Conservation (phyloP, 2,888 invertebrate species). For the Pasiphila rectangulata region DNA sequence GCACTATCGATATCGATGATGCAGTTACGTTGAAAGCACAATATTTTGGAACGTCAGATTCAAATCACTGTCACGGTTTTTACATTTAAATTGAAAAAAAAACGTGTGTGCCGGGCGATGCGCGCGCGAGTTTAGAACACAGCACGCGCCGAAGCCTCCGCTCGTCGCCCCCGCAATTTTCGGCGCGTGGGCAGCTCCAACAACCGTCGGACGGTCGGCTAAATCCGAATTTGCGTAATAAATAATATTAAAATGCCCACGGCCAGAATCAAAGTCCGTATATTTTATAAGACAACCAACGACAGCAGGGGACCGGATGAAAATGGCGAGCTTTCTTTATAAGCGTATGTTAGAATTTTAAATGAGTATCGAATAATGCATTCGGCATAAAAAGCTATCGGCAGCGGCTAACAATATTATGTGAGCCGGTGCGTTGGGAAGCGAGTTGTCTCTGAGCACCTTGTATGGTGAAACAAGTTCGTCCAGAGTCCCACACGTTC, state of each 20-base stretch:
- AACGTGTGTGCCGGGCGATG: conserved; percentile 69
- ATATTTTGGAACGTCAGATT: conserved; percentile 37
- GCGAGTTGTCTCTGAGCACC: conserved; percentile 70
- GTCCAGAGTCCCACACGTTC: conserved; percentile 78
- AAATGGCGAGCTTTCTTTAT: conserved; percentile 78
- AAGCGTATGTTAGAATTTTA: conserved; percentile 80
- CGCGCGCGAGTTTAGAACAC: conserved; percentile 65
- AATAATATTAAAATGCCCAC: conserved; percentile 57
- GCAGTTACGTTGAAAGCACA: conserved; percentile 48
- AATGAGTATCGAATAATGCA: conserved; percentile 81
- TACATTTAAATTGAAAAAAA: conserved; percentile 52
- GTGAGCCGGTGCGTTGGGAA: conserved; percentile 77
- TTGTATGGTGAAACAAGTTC: conserved; percentile 79
- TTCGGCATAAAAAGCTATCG: conserved; percentile 80
- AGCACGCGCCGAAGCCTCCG: conserved; percentile 73
- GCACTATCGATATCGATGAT: conserved; percentile 56
- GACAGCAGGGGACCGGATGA: conserved; percentile 69
- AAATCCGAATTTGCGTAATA: conserved; percentile 76
- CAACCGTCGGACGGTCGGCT: conserved; percentile 61
- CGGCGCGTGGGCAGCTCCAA: conserved; percentile 67
- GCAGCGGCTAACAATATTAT: conserved; percentile 77
- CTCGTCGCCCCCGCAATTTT: conserved; percentile 74
- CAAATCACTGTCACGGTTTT: conserved; percentile 39
- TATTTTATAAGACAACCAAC: conserved; percentile 54
- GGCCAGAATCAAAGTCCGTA: conserved; percentile 30